phyloP scores from a whole-genome alignment of 2,888 invertebrate genomes.

The Sturmia bella region DNA sequence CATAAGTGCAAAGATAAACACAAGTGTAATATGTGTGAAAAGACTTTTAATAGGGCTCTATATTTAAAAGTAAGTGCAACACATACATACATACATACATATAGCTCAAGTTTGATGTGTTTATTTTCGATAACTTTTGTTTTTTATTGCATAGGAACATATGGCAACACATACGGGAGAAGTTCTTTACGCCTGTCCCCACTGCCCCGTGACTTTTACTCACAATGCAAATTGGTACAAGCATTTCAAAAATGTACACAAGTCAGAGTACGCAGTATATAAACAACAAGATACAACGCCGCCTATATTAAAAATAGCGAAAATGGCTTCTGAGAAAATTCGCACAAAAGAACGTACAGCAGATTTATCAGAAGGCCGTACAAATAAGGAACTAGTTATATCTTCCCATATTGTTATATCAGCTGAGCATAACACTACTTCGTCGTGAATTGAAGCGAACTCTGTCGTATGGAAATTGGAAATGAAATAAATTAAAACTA shows the following conservation, averaged over 20 bases:
- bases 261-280: slow-evolving; percentile 78
- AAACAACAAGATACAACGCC: slow-evolving; percentile 77
- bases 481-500: no score
- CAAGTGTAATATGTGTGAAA: slow-evolving; percentile 79
- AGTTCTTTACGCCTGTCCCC: slow-evolving; percentile 79
- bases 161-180: slow-evolving; percentile 80
- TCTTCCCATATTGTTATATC: no score
- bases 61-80: slow-evolving; percentile 75
- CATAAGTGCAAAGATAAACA: slow-evolving; percentile 78
- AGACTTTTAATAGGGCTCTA: slow-evolving; percentile 79
- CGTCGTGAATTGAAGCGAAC: no score
- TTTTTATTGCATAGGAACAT: slow-evolving; percentile 75
- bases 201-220: slow-evolving; percentile 80
- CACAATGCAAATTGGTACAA: slow-evolving; percentile 80
- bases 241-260: slow-evolving; percentile 79
- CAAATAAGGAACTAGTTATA: slow-evolving; percentile 13
- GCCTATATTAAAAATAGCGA: slow-evolving; percentile 77
- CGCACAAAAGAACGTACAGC: slow-evolving; percentile 71
- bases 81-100: no score
- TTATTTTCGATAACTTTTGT: no score
- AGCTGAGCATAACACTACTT: no score
- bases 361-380: slow-evolving; percentile 3
- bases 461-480: no score
- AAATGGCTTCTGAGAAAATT: slow-evolving; percentile 69
- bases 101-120: neutral